Percentiles rank a stretch among this genome's conserved stretches.
These are phyloP conservation scores for Noturus placidus DNA, from an alignment of 2,113 vertebrate species.

Conservation along the genomic window DNA sequence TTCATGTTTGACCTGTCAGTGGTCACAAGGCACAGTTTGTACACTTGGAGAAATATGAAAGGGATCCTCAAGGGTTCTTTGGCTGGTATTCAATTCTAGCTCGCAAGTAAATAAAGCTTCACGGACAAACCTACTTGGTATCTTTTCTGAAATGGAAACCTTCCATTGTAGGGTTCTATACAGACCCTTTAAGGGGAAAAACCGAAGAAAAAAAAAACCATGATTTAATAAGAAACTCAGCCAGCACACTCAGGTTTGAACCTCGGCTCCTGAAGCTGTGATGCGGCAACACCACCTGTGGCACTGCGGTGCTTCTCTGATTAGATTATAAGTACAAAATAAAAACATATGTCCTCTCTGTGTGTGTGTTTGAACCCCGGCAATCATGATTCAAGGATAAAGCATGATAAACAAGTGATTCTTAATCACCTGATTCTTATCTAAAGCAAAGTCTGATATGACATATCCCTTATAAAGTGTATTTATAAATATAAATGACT, in stretches of 20 bases:
- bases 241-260: not conserved
- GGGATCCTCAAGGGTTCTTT: not conserved
- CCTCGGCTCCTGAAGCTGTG: not conserved
- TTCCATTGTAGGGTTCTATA: not conserved
- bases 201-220: no score
- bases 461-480: not conserved
- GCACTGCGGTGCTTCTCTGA: not conserved
- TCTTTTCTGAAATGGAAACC: not conserved
- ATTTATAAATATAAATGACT: slow-evolving; percentile 1
- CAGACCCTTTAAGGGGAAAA: not conserved
- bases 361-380: not conserved
- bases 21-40: not conserved
- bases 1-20: not conserved
- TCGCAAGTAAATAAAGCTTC: not conserved
- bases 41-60: not conserved
- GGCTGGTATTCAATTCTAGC: not conserved
- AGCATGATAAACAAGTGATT: not conserved
- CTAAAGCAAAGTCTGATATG: not conserved
- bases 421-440: not conserved
- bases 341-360: slow-evolving; percentile 3
- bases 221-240: not conserved
- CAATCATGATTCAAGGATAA: not conserved
- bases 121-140: not conserved
- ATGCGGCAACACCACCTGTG: not conserved
- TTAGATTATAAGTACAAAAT: not conserved